Evolutionary conservation across 2,113 vertebrate species (phyloP), one percentile per base, ranked within the genome.

Genomic region (Macaca nemestrina): DNA sequence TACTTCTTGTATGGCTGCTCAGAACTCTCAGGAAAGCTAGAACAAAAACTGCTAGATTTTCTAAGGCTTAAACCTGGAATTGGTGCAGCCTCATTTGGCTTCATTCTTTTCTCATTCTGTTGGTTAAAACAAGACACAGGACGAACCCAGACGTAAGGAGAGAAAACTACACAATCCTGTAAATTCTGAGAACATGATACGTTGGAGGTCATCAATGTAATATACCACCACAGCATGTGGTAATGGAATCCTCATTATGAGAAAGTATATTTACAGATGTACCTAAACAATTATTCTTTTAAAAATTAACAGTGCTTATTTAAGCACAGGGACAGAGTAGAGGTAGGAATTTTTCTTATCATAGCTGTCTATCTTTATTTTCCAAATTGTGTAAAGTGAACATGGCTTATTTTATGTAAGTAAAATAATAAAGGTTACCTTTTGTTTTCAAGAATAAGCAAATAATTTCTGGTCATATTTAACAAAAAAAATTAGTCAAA

Each of bases 151-250:
- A 50, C 30, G 20, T 27, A 13, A 35, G 55, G 3, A 30, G 52
- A 83, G 38, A 52, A 78, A 20, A 67, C 7, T 10, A n/a, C 8
- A 70, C 14, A 35, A 32, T 2, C 4, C 16, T 30, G 8, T 30
- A 30, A 40, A 40, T 84, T 12, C 27, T 6, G 1, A 25, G 27
- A 64, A 20, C 35, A 20, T 0, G 22, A 7, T 73, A 1, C 10
- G 8, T 0, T 17, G 38, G 55, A 23, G 40, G 7, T 11, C 8
- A 38, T 45, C 50, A 38, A 1, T 9, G 2, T 32, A 59, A 4
- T 13, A 38, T 7, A 20, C 5, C 11, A 14, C 35, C 1, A 0
- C 1, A 43, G 13, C 22, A 11, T 8, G 12, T 4, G 17, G 5
- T 10, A 2, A 52, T 20, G n/a, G 73, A 80, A 61, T 61, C 22